Evolutionary conservation across 2,888 invertebrate species (phyloP).

Genomic region (Leucozona laternaria): DNA sequence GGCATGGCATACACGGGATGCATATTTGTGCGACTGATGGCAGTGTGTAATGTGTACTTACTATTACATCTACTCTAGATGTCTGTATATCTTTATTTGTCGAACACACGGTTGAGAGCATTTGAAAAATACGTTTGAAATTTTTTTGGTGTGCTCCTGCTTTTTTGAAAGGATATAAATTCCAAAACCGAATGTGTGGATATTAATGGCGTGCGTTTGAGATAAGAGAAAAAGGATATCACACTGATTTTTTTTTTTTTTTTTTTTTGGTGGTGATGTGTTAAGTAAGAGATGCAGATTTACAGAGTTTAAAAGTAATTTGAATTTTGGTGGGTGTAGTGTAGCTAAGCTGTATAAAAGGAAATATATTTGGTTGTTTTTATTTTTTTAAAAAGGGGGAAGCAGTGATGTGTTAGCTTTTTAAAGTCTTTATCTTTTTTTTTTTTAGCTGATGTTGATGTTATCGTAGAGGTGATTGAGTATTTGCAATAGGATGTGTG

Average conservation of each 20-base stretch:
- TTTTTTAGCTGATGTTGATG: slow-evolving; percentile 9
- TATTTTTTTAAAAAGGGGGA: slow-evolving; percentile 7
- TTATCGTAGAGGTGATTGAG: slow-evolving; percentile 60
- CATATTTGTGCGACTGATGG: slow-evolving; percentile 10
- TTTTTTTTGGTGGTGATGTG: slow-evolving; percentile 48
- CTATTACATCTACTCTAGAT: not conserved
- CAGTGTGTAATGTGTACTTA: not conserved
- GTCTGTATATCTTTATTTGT: slow-evolving; percentile 67
- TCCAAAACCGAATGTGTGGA: slow-evolving; percentile 65
- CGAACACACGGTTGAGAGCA: slow-evolving; percentile 69
- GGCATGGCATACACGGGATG: slow-evolving; percentile 19
- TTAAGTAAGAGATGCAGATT: slow-evolving; percentile 70
- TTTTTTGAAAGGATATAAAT: slow-evolving; percentile 52
- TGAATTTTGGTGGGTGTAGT: slow-evolving; percentile 8
- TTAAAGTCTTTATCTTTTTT: slow-evolving; percentile 46
- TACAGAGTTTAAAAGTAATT: slow-evolving; percentile 66
- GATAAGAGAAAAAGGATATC: slow-evolving; percentile 67
- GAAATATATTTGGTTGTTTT: not conserved
- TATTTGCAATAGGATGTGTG: not conserved
- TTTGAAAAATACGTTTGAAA: slow-evolving; percentile 72
- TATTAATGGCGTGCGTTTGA: slow-evolving; percentile 75
- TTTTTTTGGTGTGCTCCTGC: slow-evolving; percentile 2
- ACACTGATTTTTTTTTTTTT: slow-evolving; percentile 4
- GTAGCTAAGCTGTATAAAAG: not conserved
- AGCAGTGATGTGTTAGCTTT: slow-evolving; percentile 51